Percentiles rank a stretch among this genome's conserved stretches.
phyloP scores from a whole-genome alignment of 2,888 invertebrate species.

The Zaprionus bogoriensis region DNA sequence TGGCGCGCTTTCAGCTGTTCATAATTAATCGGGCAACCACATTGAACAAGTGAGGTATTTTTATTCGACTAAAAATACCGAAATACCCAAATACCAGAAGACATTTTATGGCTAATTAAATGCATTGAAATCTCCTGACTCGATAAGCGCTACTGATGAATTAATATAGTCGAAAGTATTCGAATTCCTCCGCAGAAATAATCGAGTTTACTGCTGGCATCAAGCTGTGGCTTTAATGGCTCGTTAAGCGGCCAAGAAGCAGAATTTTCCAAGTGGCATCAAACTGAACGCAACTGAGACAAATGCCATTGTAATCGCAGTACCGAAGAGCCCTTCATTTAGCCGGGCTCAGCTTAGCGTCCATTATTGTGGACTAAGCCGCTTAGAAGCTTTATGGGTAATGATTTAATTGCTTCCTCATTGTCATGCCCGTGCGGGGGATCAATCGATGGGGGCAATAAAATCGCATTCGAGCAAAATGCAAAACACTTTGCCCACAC shows the following conservation, averaged over 20 bases:
- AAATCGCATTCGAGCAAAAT: constrained; percentile 62
- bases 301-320: too few relatives aligned
- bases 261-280: too few relatives aligned
- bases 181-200: background rate
- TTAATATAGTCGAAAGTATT: constrained; percentile 6
- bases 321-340: too few relatives aligned
- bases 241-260: too few relatives aligned
- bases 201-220: too few relatives aligned
- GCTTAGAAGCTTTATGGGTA: background rate
- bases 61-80: constrained; percentile 66
- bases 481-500: constrained; percentile 65
- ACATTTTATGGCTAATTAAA: constrained; percentile 72
- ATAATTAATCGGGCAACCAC: constrained; percentile 76
- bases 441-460: constrained; percentile 20
- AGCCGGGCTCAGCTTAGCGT: background rate
- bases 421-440: constrained; percentile 7
- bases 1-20: constrained; percentile 78
- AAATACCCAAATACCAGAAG: constrained; percentile 19
- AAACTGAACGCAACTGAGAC: too few relatives aligned
- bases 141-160: constrained; percentile 21
- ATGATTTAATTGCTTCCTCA: constrained; percentile 42
- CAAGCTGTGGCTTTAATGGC: too few relatives aligned
- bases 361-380: background rate
- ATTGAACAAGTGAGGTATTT: constrained; percentile 70
- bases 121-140: constrained; percentile 56